Evolutionary conservation across 2,797 vertebrate genomes (phyloP).

Genomic region (Tarsius wallacei): DNA sequence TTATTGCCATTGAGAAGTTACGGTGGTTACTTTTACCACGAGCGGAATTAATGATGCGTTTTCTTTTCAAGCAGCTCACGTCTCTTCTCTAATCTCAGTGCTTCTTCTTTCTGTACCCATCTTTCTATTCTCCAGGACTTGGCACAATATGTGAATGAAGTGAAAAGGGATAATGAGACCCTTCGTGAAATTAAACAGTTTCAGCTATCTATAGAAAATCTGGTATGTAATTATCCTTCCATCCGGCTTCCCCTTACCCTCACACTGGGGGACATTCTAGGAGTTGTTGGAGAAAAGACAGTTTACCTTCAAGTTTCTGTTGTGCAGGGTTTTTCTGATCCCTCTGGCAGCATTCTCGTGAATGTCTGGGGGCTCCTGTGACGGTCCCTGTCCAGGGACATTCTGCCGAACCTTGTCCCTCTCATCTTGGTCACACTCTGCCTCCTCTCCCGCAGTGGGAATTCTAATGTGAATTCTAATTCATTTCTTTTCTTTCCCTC

Average conservation of each 20-base stretch:
- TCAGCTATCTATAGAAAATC: slow-evolving; percentile 98
- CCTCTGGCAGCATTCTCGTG: neutral
- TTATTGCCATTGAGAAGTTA: slow-evolving; percentile 65
- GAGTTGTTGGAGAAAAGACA: slow-evolving; percentile 36
- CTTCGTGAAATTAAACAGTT: slow-evolving; percentile 97
- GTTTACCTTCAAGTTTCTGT: slow-evolving; percentile 35
- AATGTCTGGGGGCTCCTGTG: neutral
- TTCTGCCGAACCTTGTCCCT: rapidly evolving
- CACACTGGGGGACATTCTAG: neutral
- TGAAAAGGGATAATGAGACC: slow-evolving; percentile 99
- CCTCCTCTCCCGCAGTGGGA: neutral
- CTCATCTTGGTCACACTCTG: neutral
- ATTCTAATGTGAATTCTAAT: neutral
- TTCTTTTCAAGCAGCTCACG: slow-evolving; percentile 19
- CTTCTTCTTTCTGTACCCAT: slow-evolving; percentile 54
- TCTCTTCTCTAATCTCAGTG: slow-evolving; percentile 53
- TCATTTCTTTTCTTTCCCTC: neutral
- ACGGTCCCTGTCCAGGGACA: rapidly evolving
- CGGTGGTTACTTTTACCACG: neutral
- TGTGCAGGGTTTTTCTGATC: neutral
- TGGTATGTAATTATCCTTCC: slow-evolving; percentile 92
- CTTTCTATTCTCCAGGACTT: slow-evolving; percentile 94
- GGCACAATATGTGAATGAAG: slow-evolving; percentile 99
- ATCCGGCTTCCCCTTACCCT: neutral
- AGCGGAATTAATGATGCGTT: slow-evolving; percentile 68